Percentiles rank a stretch among this genome's conserved stretches.
phyloP scores from a whole-genome alignment of 2,113 vertebrate genomes.

The Aegithalos caudatus region DNA sequence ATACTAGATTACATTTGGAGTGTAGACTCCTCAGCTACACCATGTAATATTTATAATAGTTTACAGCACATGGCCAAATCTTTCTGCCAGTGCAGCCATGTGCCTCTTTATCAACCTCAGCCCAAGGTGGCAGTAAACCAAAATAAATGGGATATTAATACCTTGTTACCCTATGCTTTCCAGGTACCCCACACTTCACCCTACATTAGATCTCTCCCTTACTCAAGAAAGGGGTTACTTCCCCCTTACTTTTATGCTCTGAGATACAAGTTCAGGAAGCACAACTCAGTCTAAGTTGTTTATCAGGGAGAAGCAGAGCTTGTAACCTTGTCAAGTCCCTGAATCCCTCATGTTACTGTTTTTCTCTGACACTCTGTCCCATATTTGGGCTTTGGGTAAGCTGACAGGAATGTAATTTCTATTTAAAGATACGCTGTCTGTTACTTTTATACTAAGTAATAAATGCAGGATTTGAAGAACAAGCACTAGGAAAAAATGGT shows the following conservation, averaged over 20 bases:
- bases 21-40: neutral
- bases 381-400: slow-evolving; percentile 52
- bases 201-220: neutral
- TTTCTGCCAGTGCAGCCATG: neutral
- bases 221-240: neutral
- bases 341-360: slow-evolving; percentile 21
- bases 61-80: neutral
- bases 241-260: neutral
- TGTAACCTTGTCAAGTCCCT: neutral
- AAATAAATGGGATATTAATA: slow-evolving; percentile 29
- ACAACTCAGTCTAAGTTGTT: neutral
- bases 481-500: neutral
- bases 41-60: neutral
- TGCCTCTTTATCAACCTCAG: neutral
- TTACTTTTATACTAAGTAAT: slow-evolving; percentile 35
- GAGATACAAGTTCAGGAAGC: neutral
- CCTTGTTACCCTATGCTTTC: neutral
- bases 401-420: slow-evolving; percentile 48
- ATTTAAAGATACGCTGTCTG: slow-evolving; percentile 50
- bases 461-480: neutral
- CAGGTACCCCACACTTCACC: neutral
- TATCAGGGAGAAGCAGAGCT: slow-evolving; percentile 14
- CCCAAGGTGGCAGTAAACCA: slow-evolving; percentile 30
- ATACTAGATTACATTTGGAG: neutral
- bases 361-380: slow-evolving; percentile 27